These are phyloP conservation scores for Ennomos fuscantarius DNA, from an alignment of 2,888 invertebrate species.

Conservation along the genomic window DNA sequence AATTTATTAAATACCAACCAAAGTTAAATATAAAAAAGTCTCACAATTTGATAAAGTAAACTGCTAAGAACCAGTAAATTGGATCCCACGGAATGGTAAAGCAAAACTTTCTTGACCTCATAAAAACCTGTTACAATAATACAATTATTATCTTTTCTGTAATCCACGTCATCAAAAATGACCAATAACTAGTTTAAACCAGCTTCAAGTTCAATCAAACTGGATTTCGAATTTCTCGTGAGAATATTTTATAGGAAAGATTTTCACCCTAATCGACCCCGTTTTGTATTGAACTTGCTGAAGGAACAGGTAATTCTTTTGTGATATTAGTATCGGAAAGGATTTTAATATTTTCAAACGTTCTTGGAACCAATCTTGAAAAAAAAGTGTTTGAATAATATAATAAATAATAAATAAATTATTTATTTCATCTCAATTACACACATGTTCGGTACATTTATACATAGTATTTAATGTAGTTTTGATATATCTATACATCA, in stretches of 20 bases:
- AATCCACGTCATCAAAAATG: conserved; percentile 27
- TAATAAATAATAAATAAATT: no score
- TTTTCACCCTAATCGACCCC: conserved; percentile 22
- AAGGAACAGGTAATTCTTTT: conserved; percentile 29
- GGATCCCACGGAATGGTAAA: conserved; percentile 21
- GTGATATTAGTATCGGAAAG: background rate
- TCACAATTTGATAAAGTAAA: no score
- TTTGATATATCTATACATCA: no score
- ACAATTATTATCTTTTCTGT: conserved; percentile 25
- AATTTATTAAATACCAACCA: no score
- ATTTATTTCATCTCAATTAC: no score
- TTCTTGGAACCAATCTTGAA: no score
- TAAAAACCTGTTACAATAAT: conserved; percentile 21
- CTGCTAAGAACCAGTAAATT: no score
- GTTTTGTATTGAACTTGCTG: conserved; percentile 37
- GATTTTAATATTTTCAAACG: no score
- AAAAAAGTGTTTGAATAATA: no score
- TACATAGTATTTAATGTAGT: no score
- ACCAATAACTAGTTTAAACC: conserved; percentile 27
- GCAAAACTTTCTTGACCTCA: conserved; percentile 26
- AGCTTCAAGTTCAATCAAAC: conserved; percentile 18
- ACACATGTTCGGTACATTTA: no score
- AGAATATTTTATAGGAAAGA: conserved; percentile 23
- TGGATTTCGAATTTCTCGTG: conserved; percentile 38
- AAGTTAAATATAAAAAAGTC: no score